Base-by-base conservation (phyloP, 2,113 vertebrate genomes). In the Struthidea cinerea region DNA sequence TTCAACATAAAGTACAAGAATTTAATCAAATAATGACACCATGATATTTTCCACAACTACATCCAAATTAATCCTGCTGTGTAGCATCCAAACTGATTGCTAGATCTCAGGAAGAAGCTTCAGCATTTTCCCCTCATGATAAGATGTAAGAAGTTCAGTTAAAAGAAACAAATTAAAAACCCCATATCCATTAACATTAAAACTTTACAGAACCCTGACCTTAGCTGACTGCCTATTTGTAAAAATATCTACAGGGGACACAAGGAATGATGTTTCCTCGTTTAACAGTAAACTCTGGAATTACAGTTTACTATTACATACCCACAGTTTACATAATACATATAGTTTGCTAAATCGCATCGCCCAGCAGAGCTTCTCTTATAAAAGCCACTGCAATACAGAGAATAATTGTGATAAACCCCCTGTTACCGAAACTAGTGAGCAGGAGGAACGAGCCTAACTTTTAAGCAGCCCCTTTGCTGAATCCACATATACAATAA, bases 401-500 rank as follows among this genome's bases (percentile, higher is more conserved):
- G 7, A 22, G 4, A 55, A 3, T 3, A 49, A 5, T 3, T 13
- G 33, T 0, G 5, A 49, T 0, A 27, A 69, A 7, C 6, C 42
- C 37, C 9, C 11, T 14, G 3, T 18, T 21, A 41, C 0, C 35
- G 15, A 44, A 64, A 41, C 5, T 16, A 65, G 6, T 0, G 17
- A 41, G 17, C 19, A 46, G 0, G 2, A 57, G 8, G 13, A 49
- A 60, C 2, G 1, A 64, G 10, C 0, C 33, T 30, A 42, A n/a
- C 5, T 61, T 27, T 3, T 3, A 41, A 37, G 9, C 26, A 33
- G 23, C 5, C 5, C 32, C 52, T 12, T 5, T 26, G 6, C 10
- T 13, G 3, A 26, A 27, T 4, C 7, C 24, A 13, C 16, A 5
- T 1, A 18, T 0, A 4, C 32, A 6, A 26, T 9, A 33, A 42